These are phyloP conservation scores for Hirtodrosophila alboralis DNA, from an alignment of 2,888 invertebrate genomes.

Conservation along the genomic window DNA sequence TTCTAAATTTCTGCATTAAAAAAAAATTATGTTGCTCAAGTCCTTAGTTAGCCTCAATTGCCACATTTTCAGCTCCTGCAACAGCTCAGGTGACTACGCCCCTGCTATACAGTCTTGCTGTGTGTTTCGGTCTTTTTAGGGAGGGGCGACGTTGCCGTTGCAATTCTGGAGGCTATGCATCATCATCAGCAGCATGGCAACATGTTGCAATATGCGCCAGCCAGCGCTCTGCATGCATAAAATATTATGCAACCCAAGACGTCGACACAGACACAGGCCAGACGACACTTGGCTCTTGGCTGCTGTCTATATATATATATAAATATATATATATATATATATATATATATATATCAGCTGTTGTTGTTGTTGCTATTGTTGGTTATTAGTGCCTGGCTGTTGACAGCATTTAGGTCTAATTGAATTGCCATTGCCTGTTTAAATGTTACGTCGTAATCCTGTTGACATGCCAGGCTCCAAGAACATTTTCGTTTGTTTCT, in stretches of 20 bases:
- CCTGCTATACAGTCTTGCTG: slow-evolving; percentile 12
- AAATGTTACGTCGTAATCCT: slow-evolving; percentile 55
- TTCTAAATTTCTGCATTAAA: too few relatives aligned
- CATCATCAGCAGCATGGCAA: slow-evolving; percentile 71
- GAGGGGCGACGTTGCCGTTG: slow-evolving; percentile 56
- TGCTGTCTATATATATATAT: slow-evolving; percentile 27
- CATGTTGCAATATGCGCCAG: slow-evolving; percentile 77
- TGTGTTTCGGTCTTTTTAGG: slow-evolving; percentile 47
- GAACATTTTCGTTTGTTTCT: slow-evolving; percentile 62
- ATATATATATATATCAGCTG: slow-evolving; percentile 1
- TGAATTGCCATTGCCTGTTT: slow-evolving; percentile 65
- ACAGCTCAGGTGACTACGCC: neutral
- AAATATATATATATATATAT: slow-evolving; percentile 10
- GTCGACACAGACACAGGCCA: slow-evolving; percentile 48
- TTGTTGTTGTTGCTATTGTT: slow-evolving; percentile 20
- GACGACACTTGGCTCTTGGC: slow-evolving; percentile 64
- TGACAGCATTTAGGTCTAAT: slow-evolving; percentile 78
- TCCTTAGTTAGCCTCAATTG: too few relatives aligned
- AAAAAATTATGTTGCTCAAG: too few relatives aligned
- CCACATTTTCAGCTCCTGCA: too few relatives aligned
- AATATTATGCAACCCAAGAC: slow-evolving; percentile 72
- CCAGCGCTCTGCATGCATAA: slow-evolving; percentile 74
- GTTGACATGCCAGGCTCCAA: slow-evolving; percentile 38
- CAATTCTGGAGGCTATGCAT: slow-evolving; percentile 78
- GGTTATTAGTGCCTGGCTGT: slow-evolving; percentile 64